These are phyloP conservation scores for Illadopsis cleaveri DNA, from an alignment of 2,113 vertebrate genomes.

Conservation along the genomic window DNA sequence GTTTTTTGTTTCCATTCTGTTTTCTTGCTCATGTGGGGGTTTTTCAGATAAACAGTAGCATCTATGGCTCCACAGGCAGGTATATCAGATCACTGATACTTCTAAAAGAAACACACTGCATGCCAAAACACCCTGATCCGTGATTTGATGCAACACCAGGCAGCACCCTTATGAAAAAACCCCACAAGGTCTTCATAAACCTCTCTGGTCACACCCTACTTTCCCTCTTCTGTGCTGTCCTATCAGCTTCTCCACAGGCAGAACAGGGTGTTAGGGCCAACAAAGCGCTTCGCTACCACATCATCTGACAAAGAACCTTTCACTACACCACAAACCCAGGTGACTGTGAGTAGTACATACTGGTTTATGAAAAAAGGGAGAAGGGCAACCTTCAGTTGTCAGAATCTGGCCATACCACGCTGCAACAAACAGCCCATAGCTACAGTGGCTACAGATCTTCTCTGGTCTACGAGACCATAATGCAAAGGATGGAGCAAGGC, in stretches of 20 bases:
- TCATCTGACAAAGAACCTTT: not conserved
- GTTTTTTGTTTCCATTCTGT: not conserved
- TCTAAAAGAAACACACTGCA: not conserved
- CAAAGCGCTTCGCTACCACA: not conserved
- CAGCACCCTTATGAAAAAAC: not conserved
- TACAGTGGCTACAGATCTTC: not conserved
- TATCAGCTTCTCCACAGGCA: not conserved
- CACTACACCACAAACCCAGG: not conserved
- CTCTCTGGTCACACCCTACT: not conserved
- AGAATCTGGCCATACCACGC: not conserved
- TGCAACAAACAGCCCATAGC: not conserved
- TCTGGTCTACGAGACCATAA: not conserved
- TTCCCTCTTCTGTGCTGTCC: not conserved
- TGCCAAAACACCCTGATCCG: not conserved
- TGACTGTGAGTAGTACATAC: not conserved
- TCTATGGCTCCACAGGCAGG: not conserved
- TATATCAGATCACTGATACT: not conserved
- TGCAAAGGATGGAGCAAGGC: not conserved
- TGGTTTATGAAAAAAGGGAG: not conserved
- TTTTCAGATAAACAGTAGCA: not conserved
- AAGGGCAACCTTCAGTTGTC: not conserved
- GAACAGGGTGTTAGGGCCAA: not conserved
- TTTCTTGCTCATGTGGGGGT: not conserved
- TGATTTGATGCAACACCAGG: not conserved
- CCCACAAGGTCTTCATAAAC: not conserved